Base-by-base conservation (phyloP, 2,888 invertebrate species). In the Plagiodera versicolora region DNA sequence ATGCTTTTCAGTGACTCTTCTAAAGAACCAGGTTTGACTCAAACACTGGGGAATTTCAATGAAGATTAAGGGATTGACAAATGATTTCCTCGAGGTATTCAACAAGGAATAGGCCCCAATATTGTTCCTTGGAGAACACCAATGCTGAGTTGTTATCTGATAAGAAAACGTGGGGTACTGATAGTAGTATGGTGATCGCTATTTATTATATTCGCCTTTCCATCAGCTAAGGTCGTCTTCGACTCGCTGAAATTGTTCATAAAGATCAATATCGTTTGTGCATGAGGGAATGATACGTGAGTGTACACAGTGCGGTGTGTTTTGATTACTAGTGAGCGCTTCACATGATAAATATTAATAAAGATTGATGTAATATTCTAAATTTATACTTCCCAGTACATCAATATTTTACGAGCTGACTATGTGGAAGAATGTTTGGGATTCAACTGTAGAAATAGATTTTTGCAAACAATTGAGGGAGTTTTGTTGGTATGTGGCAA, bases 331-430 rank as follows among this genome's bases (percentile, higher is more conserved):
- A 60, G 50, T 35, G 58, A 58, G 35, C 57, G 55, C 54, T 56
- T 50, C 57, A 59, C 66, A 58, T 58, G 62, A 63, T 66, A 60
- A 66, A 66, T 66, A 66, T 66, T 66, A 61, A 66, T 66, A 60
- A 35, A 39, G 51, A 60, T 57, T 63, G 61, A 60, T 66, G 64
- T 60, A 66, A 66, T 60, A 64, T 62, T 66, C 64, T 66, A 66
- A 62, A 63, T 63, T 63, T 66, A 64, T 53, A 61, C 56, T 64
- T 64, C 60, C 39, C 46, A 58, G 62, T 61, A 60, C 16, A 57
- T 55, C 44, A 30, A 48, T 44, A 55, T 56, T 64, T 61, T 66
- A 61, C 58, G 61, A 63, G 56, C 57, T n/a, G 1, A 30, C 30
- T 30, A 20, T 46, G 30, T 30, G 49, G 2, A 20, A 17, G 49